phyloP scores from a whole-genome alignment of 2,113 vertebrate species.

The Camelus dromedarius region DNA sequence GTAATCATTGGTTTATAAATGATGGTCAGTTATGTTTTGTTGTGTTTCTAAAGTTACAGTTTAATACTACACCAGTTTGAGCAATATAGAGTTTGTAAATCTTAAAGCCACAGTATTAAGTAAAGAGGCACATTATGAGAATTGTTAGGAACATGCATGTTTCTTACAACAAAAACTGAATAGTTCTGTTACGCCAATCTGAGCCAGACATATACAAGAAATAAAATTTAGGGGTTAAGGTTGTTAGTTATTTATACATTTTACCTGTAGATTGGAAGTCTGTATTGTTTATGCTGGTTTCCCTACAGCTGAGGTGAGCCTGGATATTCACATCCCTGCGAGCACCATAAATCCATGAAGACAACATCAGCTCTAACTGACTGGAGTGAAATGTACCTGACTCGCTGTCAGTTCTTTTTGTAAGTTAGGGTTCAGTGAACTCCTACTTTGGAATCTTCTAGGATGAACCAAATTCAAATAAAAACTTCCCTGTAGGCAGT shows the following conservation, averaged over 20 bases:
- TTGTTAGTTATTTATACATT: not conserved
- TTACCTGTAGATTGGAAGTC: not conserved
- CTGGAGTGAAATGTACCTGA: slow-evolving; percentile 11
- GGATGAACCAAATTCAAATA: slow-evolving; percentile 61
- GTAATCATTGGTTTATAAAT: slow-evolving; percentile 5
- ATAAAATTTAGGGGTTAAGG: not conserved
- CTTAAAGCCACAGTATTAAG: not conserved
- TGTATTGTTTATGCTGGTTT: not conserved
- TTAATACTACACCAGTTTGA: slow-evolving; percentile 15
- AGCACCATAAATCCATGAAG: slow-evolving; percentile 30
- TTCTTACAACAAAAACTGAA: not conserved
- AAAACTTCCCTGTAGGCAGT: slow-evolving; percentile 58
- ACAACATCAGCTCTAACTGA: slow-evolving; percentile 14
- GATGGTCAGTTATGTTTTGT: not conserved
- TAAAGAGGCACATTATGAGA: not conserved
- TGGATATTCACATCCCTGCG: not conserved
- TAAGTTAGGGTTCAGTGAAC: slow-evolving; percentile 62
- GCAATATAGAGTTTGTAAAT: slow-evolving; percentile 2
- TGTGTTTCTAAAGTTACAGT: not conserved
- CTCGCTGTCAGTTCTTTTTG: slow-evolving; percentile 53
- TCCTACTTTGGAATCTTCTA: slow-evolving; percentile 54
- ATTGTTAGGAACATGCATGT: not conserved
- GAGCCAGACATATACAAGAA: not conserved
- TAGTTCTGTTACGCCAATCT: not conserved
- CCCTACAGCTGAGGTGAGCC: not conserved